These are phyloP conservation scores for Euglossa dilemma DNA, from an alignment of 1,140 invertebrate genomes.

Conservation along the genomic window DNA sequence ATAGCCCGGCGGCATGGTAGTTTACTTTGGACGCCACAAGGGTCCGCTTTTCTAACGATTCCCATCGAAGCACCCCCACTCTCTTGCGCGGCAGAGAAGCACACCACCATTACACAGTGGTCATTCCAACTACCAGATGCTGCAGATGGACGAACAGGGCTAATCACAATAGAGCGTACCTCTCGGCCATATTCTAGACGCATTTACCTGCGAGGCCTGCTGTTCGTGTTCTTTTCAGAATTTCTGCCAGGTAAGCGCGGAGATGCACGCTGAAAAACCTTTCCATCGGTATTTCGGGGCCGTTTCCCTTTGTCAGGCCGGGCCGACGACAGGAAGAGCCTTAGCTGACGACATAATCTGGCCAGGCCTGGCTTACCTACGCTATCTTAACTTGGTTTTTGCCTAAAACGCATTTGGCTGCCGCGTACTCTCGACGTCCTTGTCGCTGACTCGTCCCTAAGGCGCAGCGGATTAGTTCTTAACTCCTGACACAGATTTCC, in stretches of 20 bases:
- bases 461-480: constrained; percentile 39
- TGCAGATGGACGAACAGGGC: constrained; percentile 20
- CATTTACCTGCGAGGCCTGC: constrained; percentile 41
- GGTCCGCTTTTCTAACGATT: neutral
- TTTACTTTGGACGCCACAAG: neutral
- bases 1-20: neutral
- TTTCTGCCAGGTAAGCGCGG: constrained; percentile 16
- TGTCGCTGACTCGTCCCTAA: constrained; percentile 12
- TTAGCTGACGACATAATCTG: constrained; percentile 45
- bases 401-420: constrained; percentile 34
- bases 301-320: constrained; percentile 9
- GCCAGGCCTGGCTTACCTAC: constrained; percentile 3
- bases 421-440: constrained; percentile 2
- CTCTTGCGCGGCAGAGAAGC: neutral
- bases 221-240: neutral
- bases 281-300: constrained; percentile 1
- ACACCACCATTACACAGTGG: constrained; percentile 1
- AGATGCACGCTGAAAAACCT: neutral
- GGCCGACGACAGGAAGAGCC: constrained; percentile 29
- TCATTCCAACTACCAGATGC: constrained; percentile 15
- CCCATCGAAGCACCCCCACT: neutral
- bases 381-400: constrained; percentile 24
- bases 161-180: constrained; percentile 47
- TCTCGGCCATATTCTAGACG: constrained; percentile 16
- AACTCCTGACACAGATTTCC: constrained; percentile 54